A percentile compares a stretch with the other conserved stretches of the same genome.
These are phyloP conservation scores for Cyrtodaria siliqua DNA, from an alignment of 2,888 invertebrate genomes.

Conservation along the genomic window DNA sequence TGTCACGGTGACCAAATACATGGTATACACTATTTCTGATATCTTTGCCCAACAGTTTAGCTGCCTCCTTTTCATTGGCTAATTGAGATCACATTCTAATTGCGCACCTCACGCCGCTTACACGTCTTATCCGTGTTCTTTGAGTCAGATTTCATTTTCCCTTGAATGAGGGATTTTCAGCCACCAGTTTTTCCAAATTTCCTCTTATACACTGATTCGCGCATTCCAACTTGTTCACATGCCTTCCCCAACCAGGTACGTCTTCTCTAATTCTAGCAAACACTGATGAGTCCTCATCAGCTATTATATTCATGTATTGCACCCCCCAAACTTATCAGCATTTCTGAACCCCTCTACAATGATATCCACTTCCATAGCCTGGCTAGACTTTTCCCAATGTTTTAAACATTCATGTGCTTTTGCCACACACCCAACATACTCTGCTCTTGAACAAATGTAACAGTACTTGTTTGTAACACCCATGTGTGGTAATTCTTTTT, in stretches of 20 bases:
- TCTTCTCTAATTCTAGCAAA: no score
- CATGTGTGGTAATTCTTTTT: conserved; percentile 38
- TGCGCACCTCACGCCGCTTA: conserved; percentile 23
- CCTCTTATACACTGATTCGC: no score
- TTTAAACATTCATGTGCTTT: conserved; percentile 38
- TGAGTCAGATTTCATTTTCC: no score
- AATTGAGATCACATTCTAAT: conserved; percentile 40
- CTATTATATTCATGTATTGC: conserved; percentile 24
- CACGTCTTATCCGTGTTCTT: conserved; percentile 14
- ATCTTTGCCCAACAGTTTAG: conserved; percentile 8
- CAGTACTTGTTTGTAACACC: no score
- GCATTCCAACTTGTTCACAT: no score
- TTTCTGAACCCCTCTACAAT: no score
- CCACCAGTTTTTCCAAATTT: no score
- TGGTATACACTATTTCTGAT: conserved; percentile 40
- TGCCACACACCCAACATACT: neutral
- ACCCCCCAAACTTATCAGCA: conserved; percentile 31
- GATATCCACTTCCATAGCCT: conserved; percentile 51
- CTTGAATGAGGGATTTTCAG: no score
- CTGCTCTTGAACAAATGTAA: no score
- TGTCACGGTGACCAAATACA: conserved; percentile 21
- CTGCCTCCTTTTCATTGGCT: neutral
- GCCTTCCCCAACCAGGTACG: no score
- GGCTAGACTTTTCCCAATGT: conserved; percentile 49
- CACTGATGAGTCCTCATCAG: conserved; percentile 19